Evolutionary conservation across 2,113 vertebrate species (phyloP).

Genomic region (Falco punctatus): DNA sequence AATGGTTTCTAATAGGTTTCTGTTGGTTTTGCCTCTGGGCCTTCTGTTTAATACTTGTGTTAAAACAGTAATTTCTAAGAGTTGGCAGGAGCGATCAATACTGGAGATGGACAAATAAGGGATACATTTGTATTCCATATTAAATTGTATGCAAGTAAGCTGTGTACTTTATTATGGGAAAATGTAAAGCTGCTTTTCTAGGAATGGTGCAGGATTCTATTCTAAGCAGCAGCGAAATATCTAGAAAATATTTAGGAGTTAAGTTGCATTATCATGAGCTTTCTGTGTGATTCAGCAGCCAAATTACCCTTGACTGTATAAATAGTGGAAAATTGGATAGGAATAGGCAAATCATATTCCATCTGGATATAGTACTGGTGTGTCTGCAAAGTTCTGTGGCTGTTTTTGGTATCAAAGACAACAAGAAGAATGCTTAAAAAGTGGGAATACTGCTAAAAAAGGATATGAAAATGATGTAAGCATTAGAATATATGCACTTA

Average conservation of each 20-base stretch:
- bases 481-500: not conserved
- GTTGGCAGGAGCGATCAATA: not conserved
- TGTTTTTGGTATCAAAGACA: constrained; percentile 18
- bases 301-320: constrained; percentile 54
- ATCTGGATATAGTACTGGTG: constrained; percentile 21
- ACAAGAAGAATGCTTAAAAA: not conserved
- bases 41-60: not conserved
- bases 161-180: not conserved
- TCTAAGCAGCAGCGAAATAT: constrained; percentile 1
- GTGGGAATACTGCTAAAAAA: not conserved
- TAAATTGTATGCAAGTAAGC: not conserved
- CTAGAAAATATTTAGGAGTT: constrained; percentile 5
- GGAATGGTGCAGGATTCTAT: constrained; percentile 20
- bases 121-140: not conserved
- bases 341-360: constrained; percentile 32
- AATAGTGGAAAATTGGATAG: constrained; percentile 57
- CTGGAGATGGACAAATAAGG: not conserved
- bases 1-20: not conserved
- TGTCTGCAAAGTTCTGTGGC: not conserved
- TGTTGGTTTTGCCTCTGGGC: not conserved
- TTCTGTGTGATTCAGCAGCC: constrained; percentile 34
- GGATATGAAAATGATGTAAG: not conserved
- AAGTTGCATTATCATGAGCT: constrained; percentile 11
- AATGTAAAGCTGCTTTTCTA: not conserved
- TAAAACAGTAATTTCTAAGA: not conserved